Evolutionary conservation across 2,113 vertebrate genomes (phyloP).

Genomic region (Nipponia nippon): DNA sequence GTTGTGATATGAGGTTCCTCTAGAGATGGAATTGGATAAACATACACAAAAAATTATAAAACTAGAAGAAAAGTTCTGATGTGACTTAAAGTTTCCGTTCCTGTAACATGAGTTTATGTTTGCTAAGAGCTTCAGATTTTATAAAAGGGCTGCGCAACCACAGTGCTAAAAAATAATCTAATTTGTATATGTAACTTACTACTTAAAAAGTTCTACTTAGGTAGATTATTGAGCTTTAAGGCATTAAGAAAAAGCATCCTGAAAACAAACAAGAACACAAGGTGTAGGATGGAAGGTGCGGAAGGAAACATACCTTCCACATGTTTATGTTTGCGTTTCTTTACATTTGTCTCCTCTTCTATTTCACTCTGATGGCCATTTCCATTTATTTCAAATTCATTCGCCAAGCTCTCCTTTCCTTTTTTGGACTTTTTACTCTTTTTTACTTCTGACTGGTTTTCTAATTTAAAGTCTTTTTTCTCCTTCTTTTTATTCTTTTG

Average conservation of each 20-base stretch:
- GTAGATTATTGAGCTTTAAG: not conserved
- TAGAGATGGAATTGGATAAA: not conserved
- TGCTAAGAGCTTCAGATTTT: not conserved
- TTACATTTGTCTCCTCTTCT: not conserved
- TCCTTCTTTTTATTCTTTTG: slow-evolving; percentile 80
- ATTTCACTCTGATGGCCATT: not conserved
- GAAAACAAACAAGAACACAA: not conserved
- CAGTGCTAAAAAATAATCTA: not conserved
- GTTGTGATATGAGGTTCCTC: slow-evolving; percentile 30
- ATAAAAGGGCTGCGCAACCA: not conserved
- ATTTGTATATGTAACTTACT: not conserved
- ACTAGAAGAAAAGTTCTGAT: not conserved
- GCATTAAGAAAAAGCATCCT: not conserved
- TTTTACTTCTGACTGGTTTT: slow-evolving; percentile 26
- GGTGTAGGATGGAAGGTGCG: not conserved
- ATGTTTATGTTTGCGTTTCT: slow-evolving; percentile 65
- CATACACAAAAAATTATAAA: not conserved
- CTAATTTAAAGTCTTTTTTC: slow-evolving; percentile 67
- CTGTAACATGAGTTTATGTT: not conserved
- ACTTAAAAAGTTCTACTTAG: not conserved
- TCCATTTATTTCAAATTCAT: not conserved
- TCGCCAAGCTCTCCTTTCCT: not conserved
- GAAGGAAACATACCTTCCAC: slow-evolving; percentile 57
- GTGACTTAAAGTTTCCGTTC: not conserved
- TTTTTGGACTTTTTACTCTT: slow-evolving; percentile 68